These are phyloP conservation scores for Paelopatides confundens DNA, from an alignment of 53 echinoderm and acorn worm species.

Conservation along the genomic window DNA sequence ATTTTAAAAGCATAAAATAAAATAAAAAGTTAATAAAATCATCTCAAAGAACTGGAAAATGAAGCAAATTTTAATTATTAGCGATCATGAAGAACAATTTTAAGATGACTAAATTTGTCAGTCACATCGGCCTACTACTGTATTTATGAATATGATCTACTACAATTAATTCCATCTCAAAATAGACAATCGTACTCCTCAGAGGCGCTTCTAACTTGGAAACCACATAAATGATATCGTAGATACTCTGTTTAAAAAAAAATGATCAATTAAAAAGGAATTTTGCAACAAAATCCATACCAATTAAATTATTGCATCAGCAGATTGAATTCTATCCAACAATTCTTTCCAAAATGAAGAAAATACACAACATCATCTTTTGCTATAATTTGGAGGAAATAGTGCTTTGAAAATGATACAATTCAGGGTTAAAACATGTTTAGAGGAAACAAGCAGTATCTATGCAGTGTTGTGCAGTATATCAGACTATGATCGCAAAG, in stretches of 20 bases:
- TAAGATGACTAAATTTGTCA: too few relatives aligned
- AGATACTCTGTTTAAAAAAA: neutral
- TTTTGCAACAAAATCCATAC: slow-evolving; percentile 19
- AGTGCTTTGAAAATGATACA: neutral
- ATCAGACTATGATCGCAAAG: too few relatives aligned
- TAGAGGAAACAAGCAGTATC: too few relatives aligned
- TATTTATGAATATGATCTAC: neutral
- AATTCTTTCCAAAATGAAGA: neutral
- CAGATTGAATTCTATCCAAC: slow-evolving; percentile 15
- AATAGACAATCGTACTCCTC: too few relatives aligned
- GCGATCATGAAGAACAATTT: too few relatives aligned
- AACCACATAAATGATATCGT: neutral
- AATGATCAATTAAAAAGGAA: neutral
- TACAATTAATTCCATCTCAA: neutral
- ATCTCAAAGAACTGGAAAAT: too few relatives aligned
- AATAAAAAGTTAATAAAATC: too few relatives aligned
- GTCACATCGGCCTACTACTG: too few relatives aligned
- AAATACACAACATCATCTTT: neutral
- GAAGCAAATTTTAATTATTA: too few relatives aligned
- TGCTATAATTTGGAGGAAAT: neutral
- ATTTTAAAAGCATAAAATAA: too few relatives aligned
- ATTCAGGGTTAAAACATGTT: neutral
- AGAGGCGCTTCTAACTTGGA: neutral
- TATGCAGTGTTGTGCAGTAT: too few relatives aligned
- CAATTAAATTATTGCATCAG: neutral